phyloP scores from a whole-genome alignment of 1,140 invertebrate species.

The Eurosta solidaginis region DNA sequence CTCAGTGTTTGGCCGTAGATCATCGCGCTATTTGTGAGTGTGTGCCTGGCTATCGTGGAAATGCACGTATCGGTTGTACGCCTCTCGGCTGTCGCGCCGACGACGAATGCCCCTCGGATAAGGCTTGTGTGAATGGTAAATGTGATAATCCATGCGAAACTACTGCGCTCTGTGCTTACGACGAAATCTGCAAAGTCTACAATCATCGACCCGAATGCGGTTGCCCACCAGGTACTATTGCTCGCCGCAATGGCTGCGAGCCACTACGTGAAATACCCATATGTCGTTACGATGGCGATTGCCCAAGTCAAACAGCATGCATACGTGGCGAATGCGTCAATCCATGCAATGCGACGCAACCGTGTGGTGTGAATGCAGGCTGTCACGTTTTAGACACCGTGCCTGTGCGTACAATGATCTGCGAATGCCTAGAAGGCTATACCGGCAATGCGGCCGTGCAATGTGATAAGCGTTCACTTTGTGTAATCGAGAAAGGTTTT shows the following conservation, averaged over 20 bases:
- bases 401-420: slow-evolving; percentile 86
- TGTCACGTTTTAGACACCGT: slow-evolving; percentile 81
- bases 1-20: slow-evolving; percentile 76
- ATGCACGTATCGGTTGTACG: slow-evolving; percentile 77
- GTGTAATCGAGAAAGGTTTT: slow-evolving; percentile 74
- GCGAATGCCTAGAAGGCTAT: slow-evolving; percentile 83
- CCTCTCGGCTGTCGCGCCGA: slow-evolving; percentile 77
- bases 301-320: slow-evolving; percentile 81
- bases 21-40: slow-evolving; percentile 79
- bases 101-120: slow-evolving; percentile 73
- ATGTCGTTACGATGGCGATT: slow-evolving; percentile 80
- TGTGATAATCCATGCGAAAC: slow-evolving; percentile 77
- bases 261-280: slow-evolving; percentile 64
- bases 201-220: slow-evolving; percentile 77
- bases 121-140: slow-evolving; percentile 78
- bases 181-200: slow-evolving; percentile 76
- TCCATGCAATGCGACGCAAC: slow-evolving; percentile 78
- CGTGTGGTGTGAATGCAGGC: slow-evolving; percentile 80
- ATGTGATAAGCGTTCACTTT: slow-evolving; percentile 73
- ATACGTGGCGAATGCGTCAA: slow-evolving; percentile 80
- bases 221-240: slow-evolving; percentile 77
- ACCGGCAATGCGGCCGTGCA: slow-evolving; percentile 78
- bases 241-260: slow-evolving; percentile 72
- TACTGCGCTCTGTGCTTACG: slow-evolving; percentile 69
- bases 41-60: slow-evolving; percentile 77